A percentile compares a stretch with the other conserved stretches of the same genome.
Evolutionary conservation across 1,140 invertebrate species (phyloP).

Genomic region (Dinoponera quadriceps): DNA sequence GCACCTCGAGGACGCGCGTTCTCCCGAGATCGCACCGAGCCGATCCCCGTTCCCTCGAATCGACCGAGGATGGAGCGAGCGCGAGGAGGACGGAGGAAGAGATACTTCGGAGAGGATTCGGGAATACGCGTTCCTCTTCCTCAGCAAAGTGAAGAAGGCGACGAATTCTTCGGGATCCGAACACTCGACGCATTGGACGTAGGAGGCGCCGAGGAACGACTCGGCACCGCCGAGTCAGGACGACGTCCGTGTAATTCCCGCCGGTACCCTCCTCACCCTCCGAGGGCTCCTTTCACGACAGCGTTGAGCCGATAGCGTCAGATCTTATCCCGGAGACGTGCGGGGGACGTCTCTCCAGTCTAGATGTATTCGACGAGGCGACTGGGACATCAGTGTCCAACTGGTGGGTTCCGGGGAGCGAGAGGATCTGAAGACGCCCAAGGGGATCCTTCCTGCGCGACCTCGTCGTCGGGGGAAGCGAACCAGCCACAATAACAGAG

Average conservation of each 20-base stretch:
- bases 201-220: slow-evolving; percentile 8
- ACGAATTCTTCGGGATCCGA: slow-evolving; percentile 20
- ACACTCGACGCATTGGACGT: background rate
- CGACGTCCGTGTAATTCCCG: background rate
- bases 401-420: too few relatives aligned
- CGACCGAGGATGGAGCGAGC: too few relatives aligned
- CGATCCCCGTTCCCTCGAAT: too few relatives aligned
- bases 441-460: background rate
- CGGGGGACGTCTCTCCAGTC: too few relatives aligned
- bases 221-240: background rate
- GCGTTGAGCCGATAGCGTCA: slow-evolving; percentile 13
- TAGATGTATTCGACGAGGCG: too few relatives aligned
- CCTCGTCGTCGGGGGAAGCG: background rate
- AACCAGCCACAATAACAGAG: background rate
- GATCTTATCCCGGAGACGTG: background rate
- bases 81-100: background rate
- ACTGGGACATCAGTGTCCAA: too few relatives aligned
- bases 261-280: background rate
- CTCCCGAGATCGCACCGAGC: too few relatives aligned
- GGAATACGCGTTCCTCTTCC: background rate
- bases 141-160: background rate
- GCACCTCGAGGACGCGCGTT: too few relatives aligned
- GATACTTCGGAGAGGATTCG: too few relatives aligned
- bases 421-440: background rate
- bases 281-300: background rate